These are phyloP conservation scores for Pangasius mekongensis DNA, from an alignment of 2,797 vertebrate genomes.

Conservation along the genomic window DNA sequence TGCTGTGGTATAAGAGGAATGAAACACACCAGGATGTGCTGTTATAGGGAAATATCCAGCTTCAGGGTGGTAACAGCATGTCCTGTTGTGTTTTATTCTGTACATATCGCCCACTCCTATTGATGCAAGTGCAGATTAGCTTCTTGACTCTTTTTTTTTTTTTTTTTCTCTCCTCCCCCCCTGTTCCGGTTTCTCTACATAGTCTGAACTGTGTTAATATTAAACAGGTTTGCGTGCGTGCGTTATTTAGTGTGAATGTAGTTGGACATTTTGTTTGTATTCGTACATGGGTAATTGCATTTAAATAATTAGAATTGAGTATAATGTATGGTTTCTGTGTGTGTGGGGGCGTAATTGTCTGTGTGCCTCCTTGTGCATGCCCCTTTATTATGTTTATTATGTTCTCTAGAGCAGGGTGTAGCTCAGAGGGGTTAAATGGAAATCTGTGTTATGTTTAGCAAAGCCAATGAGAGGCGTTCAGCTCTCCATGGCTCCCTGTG, in stretches of 20 bases:
- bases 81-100: too few species aligned
- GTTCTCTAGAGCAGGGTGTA: slow-evolving; percentile 56
- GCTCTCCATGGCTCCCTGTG: slow-evolving; percentile 29
- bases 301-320: neutral
- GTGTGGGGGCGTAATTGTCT: slow-evolving; percentile 54
- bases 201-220: neutral
- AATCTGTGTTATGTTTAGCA: slow-evolving; percentile 68
- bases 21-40: neutral
- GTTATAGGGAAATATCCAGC: neutral
- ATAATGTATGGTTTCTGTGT: neutral
- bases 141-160: neutral
- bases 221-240: neutral
- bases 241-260: slow-evolving; percentile 34
- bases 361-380: slow-evolving; percentile 55
- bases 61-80: neutral
- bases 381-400: slow-evolving; percentile 61
- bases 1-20: neutral
- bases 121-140: neutral
- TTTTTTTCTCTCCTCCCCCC: too few species aligned
- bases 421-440: slow-evolving; percentile 61
- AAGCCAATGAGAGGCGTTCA: slow-evolving; percentile 57
- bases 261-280: slow-evolving; percentile 28
- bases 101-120: neutral
- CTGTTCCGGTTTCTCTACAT: neutral
- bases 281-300: slow-evolving; percentile 23